Evolutionary conservation across 2,888 invertebrate genomes (phyloP), one percentile per base, ranked within the genome.

Genomic region (Patella ulyssiponensis): DNA sequence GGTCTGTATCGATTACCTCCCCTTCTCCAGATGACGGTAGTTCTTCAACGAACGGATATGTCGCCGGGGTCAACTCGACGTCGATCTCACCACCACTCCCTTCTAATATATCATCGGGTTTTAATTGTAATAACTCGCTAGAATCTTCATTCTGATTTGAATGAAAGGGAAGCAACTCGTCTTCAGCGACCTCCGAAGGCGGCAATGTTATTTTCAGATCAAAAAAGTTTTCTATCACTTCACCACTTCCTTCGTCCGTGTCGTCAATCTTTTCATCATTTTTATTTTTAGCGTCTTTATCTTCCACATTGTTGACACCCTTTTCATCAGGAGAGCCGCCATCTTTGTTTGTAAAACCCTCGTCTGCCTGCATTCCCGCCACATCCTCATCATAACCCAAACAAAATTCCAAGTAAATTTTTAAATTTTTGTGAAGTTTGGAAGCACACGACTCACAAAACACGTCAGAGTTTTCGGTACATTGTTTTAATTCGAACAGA

Each of bases 381-480:
- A 69, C 64, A 56, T 74, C 74, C 51, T 9, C 20, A 15, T 74
- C 69, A 14, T 51, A 51, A 20, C 74, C 74, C 17, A 33, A 14
- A 64, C 74, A 74, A 27, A 56, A 53, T 69, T 64, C 64, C n/a
- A 51, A 33, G 51, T 74, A 69, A 64, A 51, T 74, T 69, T 27
- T 20, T 20, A 44, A 23, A 12, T 64, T 20, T 64, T 20, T 64
- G 14, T 64, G 64, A 64, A 23, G 74, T 54, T 69, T 53, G 12
- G 71, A 11, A 3, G 77, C 71, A 53, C 77, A 77, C 56, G 27
- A 69, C 17, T 64, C 64, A 33, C 77, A 77, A n/a, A 71, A 58
- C 20, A 74, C 44, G 71, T 77, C 77, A 7, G n/a, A 44, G 5
- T 56, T 64, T 15, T 52, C 15, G 27, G 23, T 64, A 71, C 77